Percentiles rank a stretch among this genome's conserved stretches.
These are phyloP conservation scores for Acrocyrtus sp. DNA, from an alignment of 2,888 invertebrate genomes.

Conservation along the genomic window DNA sequence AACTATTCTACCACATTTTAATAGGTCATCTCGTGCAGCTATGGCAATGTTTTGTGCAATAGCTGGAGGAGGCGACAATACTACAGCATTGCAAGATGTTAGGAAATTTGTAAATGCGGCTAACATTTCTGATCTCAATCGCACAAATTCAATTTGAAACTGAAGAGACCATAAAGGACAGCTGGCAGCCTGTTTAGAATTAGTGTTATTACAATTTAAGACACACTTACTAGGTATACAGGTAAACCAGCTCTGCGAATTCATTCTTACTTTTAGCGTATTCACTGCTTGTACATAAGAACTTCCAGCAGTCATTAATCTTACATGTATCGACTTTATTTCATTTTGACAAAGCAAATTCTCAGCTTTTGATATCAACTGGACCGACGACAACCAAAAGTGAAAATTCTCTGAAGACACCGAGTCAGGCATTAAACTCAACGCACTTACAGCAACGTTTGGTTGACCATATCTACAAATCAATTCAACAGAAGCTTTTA, in stretches of 20 bases:
- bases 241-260: too few relatives aligned
- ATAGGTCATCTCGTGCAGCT: constrained; percentile 79
- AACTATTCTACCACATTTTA: constrained; percentile 82
- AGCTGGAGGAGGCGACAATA: constrained; percentile 92
- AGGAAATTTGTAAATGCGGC: constrained; percentile 75
- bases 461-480: constrained; percentile 80
- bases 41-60: constrained; percentile 83
- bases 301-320: constrained; percentile 70
- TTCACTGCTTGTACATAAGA: constrained; percentile 76
- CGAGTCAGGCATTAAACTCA: constrained; percentile 73
- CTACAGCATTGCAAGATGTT: constrained; percentile 78
- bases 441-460: constrained; percentile 74
- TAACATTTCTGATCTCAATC: constrained; percentile 79
- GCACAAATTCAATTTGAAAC: constrained; percentile 82
- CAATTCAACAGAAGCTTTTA: too few relatives aligned
- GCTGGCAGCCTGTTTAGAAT: constrained; percentile 75
- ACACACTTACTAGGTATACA: too few relatives aligned
- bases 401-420: constrained; percentile 89
- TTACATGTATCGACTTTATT: constrained; percentile 44
- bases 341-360: constrained; percentile 63
- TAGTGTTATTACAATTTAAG: constrained; percentile 1
- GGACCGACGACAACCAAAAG: constrained; percentile 87
- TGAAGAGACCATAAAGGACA: constrained; percentile 73
- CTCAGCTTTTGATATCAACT: constrained; percentile 68
- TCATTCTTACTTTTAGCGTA: constrained; percentile 69